Conservation (phyloP, 2,797 vertebrate genomes). For the Euphonia xanthogaster region DNA sequence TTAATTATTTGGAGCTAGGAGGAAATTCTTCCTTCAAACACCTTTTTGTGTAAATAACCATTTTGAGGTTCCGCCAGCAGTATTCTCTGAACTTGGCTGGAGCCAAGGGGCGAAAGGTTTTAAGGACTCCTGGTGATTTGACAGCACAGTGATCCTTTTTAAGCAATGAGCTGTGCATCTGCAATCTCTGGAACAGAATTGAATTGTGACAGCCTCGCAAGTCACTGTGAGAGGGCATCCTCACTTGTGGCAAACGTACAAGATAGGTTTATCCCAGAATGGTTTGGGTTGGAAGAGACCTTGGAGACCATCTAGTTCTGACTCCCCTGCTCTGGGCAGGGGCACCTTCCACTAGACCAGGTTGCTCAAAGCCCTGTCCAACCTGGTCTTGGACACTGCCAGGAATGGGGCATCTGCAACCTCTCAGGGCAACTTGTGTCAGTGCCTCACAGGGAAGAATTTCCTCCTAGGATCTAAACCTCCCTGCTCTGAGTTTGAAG, state of each 20-base stretch:
- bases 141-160: not conserved
- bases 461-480: not conserved
- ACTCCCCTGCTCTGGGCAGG: not conserved
- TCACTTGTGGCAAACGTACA: accelerated
- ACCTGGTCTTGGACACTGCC: not conserved
- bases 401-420: not conserved
- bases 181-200: not conserved
- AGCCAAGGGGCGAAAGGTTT: not conserved
- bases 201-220: not conserved
- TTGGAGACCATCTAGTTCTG: not conserved
- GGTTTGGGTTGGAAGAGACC: not conserved
- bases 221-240: not conserved
- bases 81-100: not conserved
- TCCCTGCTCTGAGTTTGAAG: not conserved
- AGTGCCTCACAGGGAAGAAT: not conserved
- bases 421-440: not conserved
- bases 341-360: not conserved
- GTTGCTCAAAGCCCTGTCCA: not conserved
- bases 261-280: not conserved
- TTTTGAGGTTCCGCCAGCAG: not conserved
- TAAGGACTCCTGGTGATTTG: not conserved
- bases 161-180: not conserved
- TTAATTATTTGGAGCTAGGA: not conserved
- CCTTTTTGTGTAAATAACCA: not conserved
- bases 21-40: not conserved